phyloP scores from a whole-genome alignment of 1,140 invertebrate genomes.

The Leguminivora glycinivorella region DNA sequence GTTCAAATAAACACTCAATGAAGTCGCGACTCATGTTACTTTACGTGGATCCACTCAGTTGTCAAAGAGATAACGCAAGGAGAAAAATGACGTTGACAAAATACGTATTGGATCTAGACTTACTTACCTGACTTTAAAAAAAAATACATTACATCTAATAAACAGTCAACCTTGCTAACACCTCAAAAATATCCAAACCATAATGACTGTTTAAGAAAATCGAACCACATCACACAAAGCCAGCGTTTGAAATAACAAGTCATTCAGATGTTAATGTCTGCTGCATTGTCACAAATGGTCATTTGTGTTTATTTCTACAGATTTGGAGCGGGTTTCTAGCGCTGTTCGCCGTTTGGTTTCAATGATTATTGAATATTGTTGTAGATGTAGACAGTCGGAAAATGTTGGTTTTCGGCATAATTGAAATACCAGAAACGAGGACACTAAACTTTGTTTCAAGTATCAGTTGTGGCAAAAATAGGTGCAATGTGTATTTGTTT shows the following conservation, averaged over 20 bases:
- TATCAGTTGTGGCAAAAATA: no score
- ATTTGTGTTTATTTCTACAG: conserved; percentile 21
- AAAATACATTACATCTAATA: no score
- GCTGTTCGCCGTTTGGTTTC: neutral
- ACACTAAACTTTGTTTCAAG: no score
- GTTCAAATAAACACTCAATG: no score
- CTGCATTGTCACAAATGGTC: conserved; percentile 15
- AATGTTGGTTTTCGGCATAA: neutral
- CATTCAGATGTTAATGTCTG: conserved; percentile 10
- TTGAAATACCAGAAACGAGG: no score
- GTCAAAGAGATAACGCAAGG: no score
- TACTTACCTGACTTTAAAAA: no score
- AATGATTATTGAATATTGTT: neutral
- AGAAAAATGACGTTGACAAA: no score
- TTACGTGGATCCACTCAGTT: no score
- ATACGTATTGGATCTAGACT: no score
- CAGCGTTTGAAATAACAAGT: conserved; percentile 2
- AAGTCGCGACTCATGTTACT: no score
- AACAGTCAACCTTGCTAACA: neutral
- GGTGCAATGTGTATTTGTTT: no score
- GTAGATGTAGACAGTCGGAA: neutral
- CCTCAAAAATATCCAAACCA: neutral
- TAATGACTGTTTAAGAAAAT: neutral
- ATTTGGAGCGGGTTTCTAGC: conserved; percentile 16
- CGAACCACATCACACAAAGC: neutral